These are phyloP conservation scores for Pyrgilauda ruficollis DNA, from an alignment of 2,113 vertebrate genomes.

Conservation along the genomic window DNA sequence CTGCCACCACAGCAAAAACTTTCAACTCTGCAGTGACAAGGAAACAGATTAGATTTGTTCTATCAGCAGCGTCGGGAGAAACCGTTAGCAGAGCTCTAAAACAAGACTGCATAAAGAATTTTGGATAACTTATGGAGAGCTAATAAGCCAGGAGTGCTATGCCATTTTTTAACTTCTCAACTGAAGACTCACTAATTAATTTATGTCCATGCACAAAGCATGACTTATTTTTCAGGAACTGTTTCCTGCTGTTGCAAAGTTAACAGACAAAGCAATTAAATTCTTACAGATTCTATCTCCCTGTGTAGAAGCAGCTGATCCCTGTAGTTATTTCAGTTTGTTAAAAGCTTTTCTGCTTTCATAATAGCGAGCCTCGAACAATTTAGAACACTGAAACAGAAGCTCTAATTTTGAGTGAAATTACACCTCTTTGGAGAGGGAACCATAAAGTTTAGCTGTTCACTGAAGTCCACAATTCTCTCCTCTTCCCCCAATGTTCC, in stretches of 20 bases:
- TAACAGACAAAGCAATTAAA: not conserved
- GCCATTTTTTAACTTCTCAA: not conserved
- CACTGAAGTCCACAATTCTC: not conserved
- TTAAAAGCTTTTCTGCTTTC: not conserved
- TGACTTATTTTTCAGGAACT: not conserved
- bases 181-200: not conserved
- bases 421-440: not conserved
- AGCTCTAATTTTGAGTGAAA: not conserved
- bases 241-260: not conserved
- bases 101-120: not conserved
- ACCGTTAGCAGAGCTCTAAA: not conserved
- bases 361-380: not conserved
- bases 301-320: not conserved
- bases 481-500: not conserved
- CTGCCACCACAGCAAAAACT: constrained; percentile 40
- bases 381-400: not conserved
- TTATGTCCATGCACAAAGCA: not conserved
- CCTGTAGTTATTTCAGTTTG: not conserved
- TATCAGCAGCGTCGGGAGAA: not conserved
- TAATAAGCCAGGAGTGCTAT: not conserved
- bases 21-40: constrained; percentile 1
- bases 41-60: constrained; percentile 39
- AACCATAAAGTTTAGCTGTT: not conserved
- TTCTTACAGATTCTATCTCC: not conserved
- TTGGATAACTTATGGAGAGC: constrained; percentile 8